phyloP scores from a whole-genome alignment of 2,888 invertebrate genomes.

The Allygus modestus region DNA sequence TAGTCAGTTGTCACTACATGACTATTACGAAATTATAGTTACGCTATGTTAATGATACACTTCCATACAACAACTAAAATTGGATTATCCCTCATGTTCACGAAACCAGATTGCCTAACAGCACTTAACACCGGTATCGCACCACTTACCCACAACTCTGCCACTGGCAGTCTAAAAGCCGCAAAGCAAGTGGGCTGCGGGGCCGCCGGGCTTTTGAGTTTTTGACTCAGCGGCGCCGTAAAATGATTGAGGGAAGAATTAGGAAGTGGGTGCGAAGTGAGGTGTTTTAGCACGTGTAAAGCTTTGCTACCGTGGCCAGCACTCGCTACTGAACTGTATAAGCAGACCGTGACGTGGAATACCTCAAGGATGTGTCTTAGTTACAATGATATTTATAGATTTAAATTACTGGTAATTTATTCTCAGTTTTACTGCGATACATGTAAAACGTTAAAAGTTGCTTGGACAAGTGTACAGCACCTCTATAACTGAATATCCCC shows the following conservation, averaged over 20 bases:
- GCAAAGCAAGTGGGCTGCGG: background rate
- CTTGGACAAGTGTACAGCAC: too few species aligned
- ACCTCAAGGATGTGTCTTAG: background rate
- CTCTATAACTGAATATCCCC: too few species aligned
- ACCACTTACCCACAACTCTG: background rate
- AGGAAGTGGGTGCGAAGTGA: conserved; percentile 47
- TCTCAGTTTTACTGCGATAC: too few species aligned
- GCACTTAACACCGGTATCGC: background rate
- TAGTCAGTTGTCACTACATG: too few species aligned
- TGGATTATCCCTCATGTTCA: too few species aligned
- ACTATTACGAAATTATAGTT: too few species aligned
- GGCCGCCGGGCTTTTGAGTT: conserved; percentile 14
- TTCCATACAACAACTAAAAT: too few species aligned
- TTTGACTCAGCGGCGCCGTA: background rate
- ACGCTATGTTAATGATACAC: too few species aligned
- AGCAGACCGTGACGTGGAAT: background rate
- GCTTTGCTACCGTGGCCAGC: conserved; percentile 13
- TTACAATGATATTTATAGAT: background rate
- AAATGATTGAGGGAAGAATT: conserved; percentile 39
- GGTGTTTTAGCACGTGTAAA: conserved; percentile 36
- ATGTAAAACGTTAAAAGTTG: too few species aligned
- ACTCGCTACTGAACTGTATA: background rate
- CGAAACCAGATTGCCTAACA: too few species aligned
- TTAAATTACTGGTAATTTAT: background rate
- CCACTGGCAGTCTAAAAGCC: conserved; percentile 41